Conservation (phyloP, 2,888 invertebrate genomes). For the Petrophora chlorosata region DNA sequence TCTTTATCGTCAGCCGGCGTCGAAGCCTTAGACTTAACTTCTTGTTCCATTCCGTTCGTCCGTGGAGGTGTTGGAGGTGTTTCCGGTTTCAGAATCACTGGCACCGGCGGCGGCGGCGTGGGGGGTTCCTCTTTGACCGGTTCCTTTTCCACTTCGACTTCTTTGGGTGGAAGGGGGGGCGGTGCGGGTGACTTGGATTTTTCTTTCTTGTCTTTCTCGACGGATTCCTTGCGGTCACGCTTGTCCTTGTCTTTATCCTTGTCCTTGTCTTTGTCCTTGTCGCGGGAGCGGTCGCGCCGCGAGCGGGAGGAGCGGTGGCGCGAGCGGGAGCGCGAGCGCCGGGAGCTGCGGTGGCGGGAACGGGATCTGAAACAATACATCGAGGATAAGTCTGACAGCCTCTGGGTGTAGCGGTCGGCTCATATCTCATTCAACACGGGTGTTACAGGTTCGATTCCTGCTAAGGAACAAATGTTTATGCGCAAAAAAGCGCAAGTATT, state of each 20-base stretch:
- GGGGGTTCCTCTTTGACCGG: conserved; percentile 48
- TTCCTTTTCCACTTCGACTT: conserved; percentile 49
- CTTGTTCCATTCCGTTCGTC: conserved; percentile 60
- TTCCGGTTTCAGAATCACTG: conserved; percentile 35
- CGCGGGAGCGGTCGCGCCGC: conserved; percentile 75
- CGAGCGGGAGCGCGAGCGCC: conserved; percentile 78
- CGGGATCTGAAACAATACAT: conserved; percentile 74
- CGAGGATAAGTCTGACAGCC: too few species aligned
- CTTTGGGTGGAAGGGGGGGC: conserved; percentile 55
- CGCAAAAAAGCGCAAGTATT: too few species aligned
- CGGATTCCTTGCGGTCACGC: conserved; percentile 36
- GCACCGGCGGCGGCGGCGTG: neutral
- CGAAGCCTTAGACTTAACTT: conserved; percentile 49
- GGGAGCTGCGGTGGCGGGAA: conserved; percentile 84
- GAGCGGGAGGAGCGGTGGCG: conserved; percentile 82
- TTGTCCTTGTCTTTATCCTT: conserved; percentile 59
- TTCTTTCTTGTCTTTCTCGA: conserved; percentile 58
- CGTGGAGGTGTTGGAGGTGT: conserved; percentile 57
- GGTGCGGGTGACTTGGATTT: conserved; percentile 54
- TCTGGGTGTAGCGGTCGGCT: too few species aligned
- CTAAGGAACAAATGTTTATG: too few species aligned
- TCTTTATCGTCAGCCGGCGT: conserved; percentile 39
- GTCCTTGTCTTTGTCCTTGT: conserved; percentile 63
- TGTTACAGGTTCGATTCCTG: too few species aligned
- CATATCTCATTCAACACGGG: too few species aligned